Conservation (phyloP, 2,888 invertebrate species). For the Ptilodon capucinus region DNA sequence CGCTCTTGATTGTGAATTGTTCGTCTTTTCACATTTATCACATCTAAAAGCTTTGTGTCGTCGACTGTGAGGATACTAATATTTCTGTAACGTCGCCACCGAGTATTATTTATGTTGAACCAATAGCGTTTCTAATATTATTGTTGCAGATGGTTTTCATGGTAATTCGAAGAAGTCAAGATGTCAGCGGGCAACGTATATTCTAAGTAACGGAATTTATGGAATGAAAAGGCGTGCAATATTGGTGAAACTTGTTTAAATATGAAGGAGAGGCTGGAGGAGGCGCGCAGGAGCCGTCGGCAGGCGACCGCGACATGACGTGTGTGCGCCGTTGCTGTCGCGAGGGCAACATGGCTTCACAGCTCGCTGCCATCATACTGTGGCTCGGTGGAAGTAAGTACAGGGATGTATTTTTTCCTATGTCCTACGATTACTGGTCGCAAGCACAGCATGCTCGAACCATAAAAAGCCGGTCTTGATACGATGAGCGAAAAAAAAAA, state of each 20-base stretch:
- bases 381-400: conserved; percentile 77
- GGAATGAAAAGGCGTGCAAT: conserved; percentile 47
- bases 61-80: neutral
- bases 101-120: neutral
- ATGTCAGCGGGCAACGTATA: conserved; percentile 32
- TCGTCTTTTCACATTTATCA: neutral
- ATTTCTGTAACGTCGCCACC: neutral
- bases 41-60: neutral
- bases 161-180: conserved; percentile 41
- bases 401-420: too few relatives aligned
- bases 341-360: conserved; percentile 64
- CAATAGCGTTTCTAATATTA: conserved; percentile 12
- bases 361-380: conserved; percentile 64
- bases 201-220: conserved; percentile 42
- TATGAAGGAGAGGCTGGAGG: conserved; percentile 56
- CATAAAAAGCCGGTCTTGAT: too few relatives aligned
- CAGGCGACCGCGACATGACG: conserved; percentile 64
- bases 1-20: neutral
- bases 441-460: too few relatives aligned
- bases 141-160: conserved; percentile 60
- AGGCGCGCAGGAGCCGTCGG: conserved; percentile 47
- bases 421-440: too few relatives aligned
- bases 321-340: conserved; percentile 40
- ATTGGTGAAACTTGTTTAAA: conserved; percentile 50
- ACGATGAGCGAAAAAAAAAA: too few relatives aligned